These are phyloP conservation scores for Chloromyia formosa DNA, from an alignment of 2,888 invertebrate species.

Conservation along the genomic window DNA sequence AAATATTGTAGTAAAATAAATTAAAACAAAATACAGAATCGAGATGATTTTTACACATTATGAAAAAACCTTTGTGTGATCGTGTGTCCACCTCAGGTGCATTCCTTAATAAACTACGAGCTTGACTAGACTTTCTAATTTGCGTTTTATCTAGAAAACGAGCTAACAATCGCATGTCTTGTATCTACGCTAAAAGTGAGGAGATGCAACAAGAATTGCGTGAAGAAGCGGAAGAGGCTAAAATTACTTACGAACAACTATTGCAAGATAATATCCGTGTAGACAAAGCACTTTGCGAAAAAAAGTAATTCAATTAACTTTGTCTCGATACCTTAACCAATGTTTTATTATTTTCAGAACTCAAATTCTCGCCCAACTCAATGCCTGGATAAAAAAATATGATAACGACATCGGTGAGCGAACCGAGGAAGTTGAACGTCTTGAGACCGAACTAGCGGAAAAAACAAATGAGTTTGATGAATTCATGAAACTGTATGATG, in stretches of 20 bases:
- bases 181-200: constrained; percentile 52
- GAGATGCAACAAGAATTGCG: constrained; percentile 54
- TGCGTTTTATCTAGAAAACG: too few species aligned
- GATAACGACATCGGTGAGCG: constrained; percentile 59
- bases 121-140: too few species aligned
- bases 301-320: constrained; percentile 58
- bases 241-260: constrained; percentile 50
- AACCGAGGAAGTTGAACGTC: constrained; percentile 54
- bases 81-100: too few species aligned
- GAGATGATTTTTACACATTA: too few species aligned
- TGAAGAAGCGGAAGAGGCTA: constrained; percentile 53
- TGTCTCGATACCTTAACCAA: too few species aligned
- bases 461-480: constrained; percentile 53
- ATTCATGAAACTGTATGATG: constrained; percentile 54
- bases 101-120: too few species aligned
- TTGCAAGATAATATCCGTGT: constrained; percentile 52
- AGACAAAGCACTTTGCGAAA: constrained; percentile 56
- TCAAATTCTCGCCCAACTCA: constrained; percentile 57
- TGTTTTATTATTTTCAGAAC: constrained; percentile 56
- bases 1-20: background rate
- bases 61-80: too few species aligned
- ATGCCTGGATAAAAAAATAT: constrained; percentile 58
- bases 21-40: too few species aligned
- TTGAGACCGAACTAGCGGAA: constrained; percentile 53
- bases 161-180: constrained; percentile 52